phyloP scores from a whole-genome alignment of 2,888 invertebrate genomes.

The Eristalis pertinax region DNA sequence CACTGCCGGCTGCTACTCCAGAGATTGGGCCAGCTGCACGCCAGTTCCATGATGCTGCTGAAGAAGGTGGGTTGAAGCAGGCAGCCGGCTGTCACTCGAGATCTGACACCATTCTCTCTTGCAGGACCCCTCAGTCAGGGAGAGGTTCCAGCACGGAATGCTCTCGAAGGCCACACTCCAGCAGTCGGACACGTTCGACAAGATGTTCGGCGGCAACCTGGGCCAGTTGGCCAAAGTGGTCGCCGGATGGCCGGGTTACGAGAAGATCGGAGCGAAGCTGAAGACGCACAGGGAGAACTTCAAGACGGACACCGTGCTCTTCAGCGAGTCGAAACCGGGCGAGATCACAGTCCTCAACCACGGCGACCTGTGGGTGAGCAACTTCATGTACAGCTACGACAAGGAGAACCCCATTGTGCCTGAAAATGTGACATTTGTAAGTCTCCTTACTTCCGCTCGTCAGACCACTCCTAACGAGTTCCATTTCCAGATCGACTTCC shows the following conservation, averaged over 20 bases:
- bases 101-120: neutral
- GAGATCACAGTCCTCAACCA: conserved; percentile 81
- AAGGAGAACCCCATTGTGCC: conserved; percentile 72
- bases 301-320: conserved; percentile 74
- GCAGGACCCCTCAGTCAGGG: conserved; percentile 64
- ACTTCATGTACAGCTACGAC: conserved; percentile 76
- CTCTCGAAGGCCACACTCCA: conserved; percentile 77
- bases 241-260: conserved; percentile 74
- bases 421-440: conserved; percentile 79
- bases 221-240: conserved; percentile 76
- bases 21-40: conserved; percentile 83
- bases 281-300: conserved; percentile 77
- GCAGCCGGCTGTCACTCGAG: neutral
- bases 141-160: conserved; percentile 74
- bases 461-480: neutral
- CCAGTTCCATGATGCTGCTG: conserved; percentile 82
- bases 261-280: conserved; percentile 75
- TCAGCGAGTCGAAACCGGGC: conserved; percentile 77
- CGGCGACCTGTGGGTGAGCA: conserved; percentile 83
- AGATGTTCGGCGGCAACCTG: conserved; percentile 77
- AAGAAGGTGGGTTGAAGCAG: conserved; percentile 80
- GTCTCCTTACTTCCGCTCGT: conserved; percentile 62
- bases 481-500: conserved; percentile 74
- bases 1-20: conserved; percentile 82
- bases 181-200: conserved; percentile 76